Conservation (phyloP, 2,113 vertebrate genomes). For the Cairina moschata region DNA sequence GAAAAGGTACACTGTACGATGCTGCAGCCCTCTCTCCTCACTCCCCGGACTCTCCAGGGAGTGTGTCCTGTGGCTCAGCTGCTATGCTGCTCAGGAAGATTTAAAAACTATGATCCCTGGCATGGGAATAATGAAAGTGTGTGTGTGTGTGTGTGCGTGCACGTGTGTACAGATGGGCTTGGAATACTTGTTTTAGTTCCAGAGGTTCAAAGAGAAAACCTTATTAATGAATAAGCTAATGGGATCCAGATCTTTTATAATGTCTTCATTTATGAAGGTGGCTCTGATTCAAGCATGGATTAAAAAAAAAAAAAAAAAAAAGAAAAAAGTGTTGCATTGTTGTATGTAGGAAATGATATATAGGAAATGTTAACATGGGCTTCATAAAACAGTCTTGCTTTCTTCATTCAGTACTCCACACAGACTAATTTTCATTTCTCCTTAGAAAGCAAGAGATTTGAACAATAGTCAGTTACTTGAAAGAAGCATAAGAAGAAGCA, state of each 20-base stretch:
- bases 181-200: neutral
- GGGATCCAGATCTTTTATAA: neutral
- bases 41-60: neutral
- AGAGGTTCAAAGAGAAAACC: neutral
- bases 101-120: neutral
- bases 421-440: neutral
- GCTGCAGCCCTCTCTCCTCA: neutral
- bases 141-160: too few relatives aligned
- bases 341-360: neutral
- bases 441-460: neutral
- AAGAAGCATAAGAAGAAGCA: neutral
- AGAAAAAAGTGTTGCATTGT: neutral
- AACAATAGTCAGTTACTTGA: neutral
- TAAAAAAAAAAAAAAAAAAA: neutral
- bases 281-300: neutral
- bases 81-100: neutral
- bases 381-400: neutral
- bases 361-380: neutral
- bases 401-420: neutral
- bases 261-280: neutral
- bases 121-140: neutral
- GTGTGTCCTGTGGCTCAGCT: accelerated
- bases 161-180: neutral
- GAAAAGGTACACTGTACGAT: too few relatives aligned
- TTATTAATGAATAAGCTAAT: neutral